These are phyloP conservation scores for Agelaius phoeniceus DNA, from an alignment of 2,113 vertebrate genomes.

Conservation along the genomic window DNA sequence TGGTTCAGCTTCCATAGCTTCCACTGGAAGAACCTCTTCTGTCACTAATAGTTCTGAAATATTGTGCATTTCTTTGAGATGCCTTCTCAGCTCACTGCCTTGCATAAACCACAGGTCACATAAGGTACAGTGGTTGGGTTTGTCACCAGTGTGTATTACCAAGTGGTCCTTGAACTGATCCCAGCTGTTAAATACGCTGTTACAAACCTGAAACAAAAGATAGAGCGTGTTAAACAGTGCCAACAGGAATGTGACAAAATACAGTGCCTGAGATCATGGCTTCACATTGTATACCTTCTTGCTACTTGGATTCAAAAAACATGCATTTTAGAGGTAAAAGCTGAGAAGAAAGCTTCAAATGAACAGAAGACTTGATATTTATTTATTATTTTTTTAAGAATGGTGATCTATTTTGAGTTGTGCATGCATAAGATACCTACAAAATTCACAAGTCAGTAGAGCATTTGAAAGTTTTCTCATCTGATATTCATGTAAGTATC, in stretches of 20 bases:
- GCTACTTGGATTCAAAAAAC: background rate
- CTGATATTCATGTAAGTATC: background rate
- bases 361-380: background rate
- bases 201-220: conserved; percentile 87
- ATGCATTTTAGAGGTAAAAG: background rate
- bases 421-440: background rate
- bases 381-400: background rate
- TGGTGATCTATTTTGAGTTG: background rate
- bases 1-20: conserved; percentile 76
- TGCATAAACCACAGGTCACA: conserved; percentile 98
- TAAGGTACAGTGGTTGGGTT: conserved; percentile 96
- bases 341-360: background rate
- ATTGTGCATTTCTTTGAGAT: conserved; percentile 85
- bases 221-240: background rate
- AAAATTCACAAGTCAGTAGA: background rate
- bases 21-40: conserved; percentile 82
- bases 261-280: background rate
- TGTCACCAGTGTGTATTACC: conserved; percentile 94
- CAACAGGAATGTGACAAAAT: background rate
- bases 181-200: conserved; percentile 97
- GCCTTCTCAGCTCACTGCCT: conserved; percentile 85
- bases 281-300: background rate
- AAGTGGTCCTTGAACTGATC: conserved; percentile 98
- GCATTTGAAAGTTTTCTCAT: background rate
- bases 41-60: conserved; percentile 78